Percentiles rank a stretch among this genome's conserved stretches.
These are phyloP conservation scores for Leistus spinibarbis DNA, from an alignment of 2,888 invertebrate genomes.

Conservation along the genomic window DNA sequence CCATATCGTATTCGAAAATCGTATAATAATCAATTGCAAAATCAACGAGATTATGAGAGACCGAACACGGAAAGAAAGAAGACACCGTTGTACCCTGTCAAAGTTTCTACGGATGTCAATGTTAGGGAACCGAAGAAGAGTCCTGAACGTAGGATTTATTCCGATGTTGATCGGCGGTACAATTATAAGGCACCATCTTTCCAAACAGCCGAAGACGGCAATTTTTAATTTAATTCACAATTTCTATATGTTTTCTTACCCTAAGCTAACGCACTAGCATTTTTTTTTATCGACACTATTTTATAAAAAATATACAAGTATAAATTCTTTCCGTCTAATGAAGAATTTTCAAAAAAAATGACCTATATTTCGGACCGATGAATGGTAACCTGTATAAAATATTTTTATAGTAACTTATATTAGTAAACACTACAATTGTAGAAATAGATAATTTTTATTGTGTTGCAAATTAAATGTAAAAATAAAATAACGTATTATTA, in stretches of 20 bases:
- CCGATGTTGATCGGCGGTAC: slow-evolving; percentile 52
- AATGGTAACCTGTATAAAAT: background rate
- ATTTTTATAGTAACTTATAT: background rate
- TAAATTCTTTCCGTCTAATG: too few species aligned
- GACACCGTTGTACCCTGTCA: slow-evolving; percentile 49
- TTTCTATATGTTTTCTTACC: background rate
- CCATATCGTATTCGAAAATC: slow-evolving; percentile 45
- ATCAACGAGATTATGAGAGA: slow-evolving; percentile 46
- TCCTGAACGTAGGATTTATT: slow-evolving; percentile 55
- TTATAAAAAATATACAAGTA: too few species aligned
- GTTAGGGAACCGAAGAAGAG: slow-evolving; percentile 54
- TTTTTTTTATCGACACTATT: background rate
- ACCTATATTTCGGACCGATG: background rate
- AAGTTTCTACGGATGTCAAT: slow-evolving; percentile 54
- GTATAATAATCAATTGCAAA: slow-evolving; percentile 43
- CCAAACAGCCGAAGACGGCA: slow-evolving; percentile 41
- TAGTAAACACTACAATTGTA: background rate
- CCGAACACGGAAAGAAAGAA: slow-evolving; percentile 46
- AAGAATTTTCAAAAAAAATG: background rate
- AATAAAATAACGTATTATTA: background rate
- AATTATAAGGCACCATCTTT: slow-evolving; percentile 46
- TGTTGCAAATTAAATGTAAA: background rate
- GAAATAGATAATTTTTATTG: background rate
- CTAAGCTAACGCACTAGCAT: background rate
- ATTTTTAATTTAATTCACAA: slow-evolving; percentile 12